A percentile compares a stretch with the other conserved stretches of the same genome.
phyloP scores from a whole-genome alignment of 2,888 invertebrate species.

The Agonum fuliginosum region DNA sequence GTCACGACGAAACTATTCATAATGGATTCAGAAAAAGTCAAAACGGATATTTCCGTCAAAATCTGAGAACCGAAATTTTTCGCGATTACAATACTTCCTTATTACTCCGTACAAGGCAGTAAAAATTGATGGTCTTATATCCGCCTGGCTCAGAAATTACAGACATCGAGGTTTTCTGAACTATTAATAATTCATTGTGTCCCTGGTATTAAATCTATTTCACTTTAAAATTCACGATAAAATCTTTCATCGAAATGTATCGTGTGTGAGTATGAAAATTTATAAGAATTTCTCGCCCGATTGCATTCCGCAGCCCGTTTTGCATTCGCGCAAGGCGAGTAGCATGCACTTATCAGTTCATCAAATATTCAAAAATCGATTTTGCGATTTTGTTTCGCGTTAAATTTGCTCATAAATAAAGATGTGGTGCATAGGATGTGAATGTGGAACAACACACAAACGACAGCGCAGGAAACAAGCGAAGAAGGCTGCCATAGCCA shows the following conservation, averaged over 20 bases:
- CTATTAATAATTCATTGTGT: neutral
- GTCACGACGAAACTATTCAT: no score
- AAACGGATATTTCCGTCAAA: no score
- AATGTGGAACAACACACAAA: neutral
- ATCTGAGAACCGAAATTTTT: no score
- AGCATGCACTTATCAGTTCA: neutral
- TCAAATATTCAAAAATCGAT: slow-evolving; percentile 26
- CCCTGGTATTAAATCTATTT: neutral
- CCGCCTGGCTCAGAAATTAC: no score
- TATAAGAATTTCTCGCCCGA: neutral
- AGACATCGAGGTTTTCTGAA: no score
- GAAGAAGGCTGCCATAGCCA: neutral
- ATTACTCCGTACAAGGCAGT: no score
- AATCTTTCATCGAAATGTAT: neutral
- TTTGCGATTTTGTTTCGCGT: slow-evolving; percentile 1
- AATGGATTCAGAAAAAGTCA: no score
- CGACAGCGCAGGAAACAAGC: neutral
- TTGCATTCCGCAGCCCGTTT: neutral
- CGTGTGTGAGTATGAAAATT: neutral
- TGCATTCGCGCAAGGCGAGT: neutral
- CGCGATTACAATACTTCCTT: no score
- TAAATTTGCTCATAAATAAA: slow-evolving; percentile 16
- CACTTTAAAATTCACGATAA: neutral
- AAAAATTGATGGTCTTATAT: no score
- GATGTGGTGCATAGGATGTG: neutral